Conservation (phyloP, 2,888 invertebrate genomes). For the Stenichneumon culpator region DNA sequence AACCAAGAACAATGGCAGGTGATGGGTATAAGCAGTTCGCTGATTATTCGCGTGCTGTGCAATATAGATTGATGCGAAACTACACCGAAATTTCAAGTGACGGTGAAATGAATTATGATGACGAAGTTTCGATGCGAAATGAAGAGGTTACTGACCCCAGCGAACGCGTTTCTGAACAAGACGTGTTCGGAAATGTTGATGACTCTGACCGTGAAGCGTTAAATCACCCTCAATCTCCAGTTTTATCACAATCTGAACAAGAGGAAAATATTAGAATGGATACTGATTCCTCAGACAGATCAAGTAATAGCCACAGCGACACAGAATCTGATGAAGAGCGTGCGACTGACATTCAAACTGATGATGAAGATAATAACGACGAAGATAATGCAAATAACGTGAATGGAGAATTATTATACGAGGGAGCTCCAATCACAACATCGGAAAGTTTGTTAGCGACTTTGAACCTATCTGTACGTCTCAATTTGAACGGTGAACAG, state of each 20-base stretch:
- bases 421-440: conserved; percentile 32
- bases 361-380: not conserved
- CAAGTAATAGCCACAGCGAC: not conserved
- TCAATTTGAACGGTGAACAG: conserved; percentile 4
- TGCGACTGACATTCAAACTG: not conserved
- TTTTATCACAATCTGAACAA: not conserved
- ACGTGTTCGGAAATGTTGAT: not conserved
- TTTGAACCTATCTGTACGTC: conserved; percentile 3
- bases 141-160: too few species aligned
- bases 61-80: not conserved
- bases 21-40: not conserved
- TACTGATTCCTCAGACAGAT: not conserved
- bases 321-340: not conserved
- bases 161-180: not conserved
- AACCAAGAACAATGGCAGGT: not conserved
- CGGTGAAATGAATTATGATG: not conserved
- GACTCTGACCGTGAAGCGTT: not conserved
- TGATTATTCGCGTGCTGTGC: not conserved
- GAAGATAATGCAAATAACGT: not conserved
- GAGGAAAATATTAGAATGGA: not conserved
- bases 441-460: conserved; percentile 34
- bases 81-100: not conserved
- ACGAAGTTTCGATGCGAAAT: not conserved
- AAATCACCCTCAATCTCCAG: not conserved
- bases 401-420: conserved; percentile 17